Conservation (phyloP, 2,797 vertebrate species). For the Pangasius djambal region DNA sequence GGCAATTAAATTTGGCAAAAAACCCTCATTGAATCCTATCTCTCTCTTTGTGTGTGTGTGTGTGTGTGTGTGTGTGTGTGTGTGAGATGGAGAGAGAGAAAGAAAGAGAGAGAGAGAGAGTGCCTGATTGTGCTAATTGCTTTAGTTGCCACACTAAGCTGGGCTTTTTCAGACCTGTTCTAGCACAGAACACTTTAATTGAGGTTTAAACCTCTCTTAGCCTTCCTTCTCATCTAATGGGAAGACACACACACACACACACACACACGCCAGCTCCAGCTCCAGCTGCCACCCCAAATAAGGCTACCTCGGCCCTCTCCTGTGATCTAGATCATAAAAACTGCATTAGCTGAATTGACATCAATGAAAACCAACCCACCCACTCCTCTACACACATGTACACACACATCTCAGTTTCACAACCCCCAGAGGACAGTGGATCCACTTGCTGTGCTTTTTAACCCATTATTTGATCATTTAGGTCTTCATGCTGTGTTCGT, state of each 20-base stretch:
- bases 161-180: slow-evolving; percentile 42
- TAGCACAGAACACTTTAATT: slow-evolving; percentile 49
- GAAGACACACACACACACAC: slow-evolving; percentile 26
- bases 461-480: slow-evolving; percentile 4
- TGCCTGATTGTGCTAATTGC: slow-evolving; percentile 2
- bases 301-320: neutral
- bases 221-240: slow-evolving; percentile 25
- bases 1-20: neutral
- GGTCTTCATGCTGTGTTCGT: neutral
- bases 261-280: slow-evolving; percentile 6
- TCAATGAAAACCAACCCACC: slow-evolving; percentile 12
- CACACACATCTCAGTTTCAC: neutral
- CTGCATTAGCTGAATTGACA: slow-evolving; percentile 44
- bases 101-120: neutral
- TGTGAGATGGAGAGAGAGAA: neutral
- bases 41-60: too few relatives aligned
- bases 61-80: too few relatives aligned
- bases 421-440: neutral
- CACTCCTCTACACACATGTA: neutral
- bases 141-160: neutral
- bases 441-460: neutral
- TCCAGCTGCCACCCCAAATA: slow-evolving; percentile 6
- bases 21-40: too few relatives aligned
- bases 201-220: slow-evolving; percentile 53
- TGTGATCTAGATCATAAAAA: slow-evolving; percentile 47